A percentile compares a stretch with the other conserved stretches of the same genome.
Conservation (phyloP, 92 coral and sea anemone species). For the Chrysogorgia sp. region DNA sequence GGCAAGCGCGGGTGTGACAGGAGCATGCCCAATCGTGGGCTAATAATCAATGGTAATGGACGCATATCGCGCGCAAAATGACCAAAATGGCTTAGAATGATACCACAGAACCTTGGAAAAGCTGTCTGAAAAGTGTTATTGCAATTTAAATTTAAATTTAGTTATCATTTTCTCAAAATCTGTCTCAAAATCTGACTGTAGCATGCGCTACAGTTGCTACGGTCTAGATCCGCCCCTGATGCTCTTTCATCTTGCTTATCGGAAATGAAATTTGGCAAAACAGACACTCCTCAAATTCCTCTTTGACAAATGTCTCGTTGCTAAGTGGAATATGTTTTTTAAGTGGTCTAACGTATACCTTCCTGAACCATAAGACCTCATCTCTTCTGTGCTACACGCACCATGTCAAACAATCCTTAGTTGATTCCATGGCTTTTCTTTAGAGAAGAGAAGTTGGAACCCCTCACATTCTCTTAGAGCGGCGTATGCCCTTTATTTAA, state of each 20-base stretch:
- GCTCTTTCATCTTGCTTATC: slow-evolving; percentile 40
- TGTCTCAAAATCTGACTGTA: no score
- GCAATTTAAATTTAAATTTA: no score
- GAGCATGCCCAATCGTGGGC: no score
- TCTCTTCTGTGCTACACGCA: slow-evolving; percentile 53
- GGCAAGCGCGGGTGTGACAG: no score
- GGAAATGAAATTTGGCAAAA: slow-evolving; percentile 41
- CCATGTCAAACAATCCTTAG: slow-evolving; percentile 53
- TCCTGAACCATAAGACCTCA: slow-evolving; percentile 61
- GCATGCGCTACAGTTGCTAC: no score
- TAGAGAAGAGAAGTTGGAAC: slow-evolving; percentile 56
- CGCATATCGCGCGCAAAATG: no score
- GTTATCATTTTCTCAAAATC: no score
- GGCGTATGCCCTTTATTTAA: slow-evolving; percentile 51
- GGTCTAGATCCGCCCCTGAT: no score
- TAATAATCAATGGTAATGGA: no score
- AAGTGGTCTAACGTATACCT: slow-evolving; percentile 63
- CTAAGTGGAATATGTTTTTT: slow-evolving; percentile 44
- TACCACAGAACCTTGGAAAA: no score
- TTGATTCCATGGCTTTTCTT: slow-evolving; percentile 43
- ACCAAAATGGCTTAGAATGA: no score
- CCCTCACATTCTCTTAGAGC: slow-evolving; percentile 53
- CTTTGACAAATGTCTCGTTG: slow-evolving; percentile 4
- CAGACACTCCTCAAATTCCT: slow-evolving; percentile 51
- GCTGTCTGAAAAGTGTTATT: no score